These are phyloP conservation scores for Trachops cirrhosus DNA, from an alignment of 2,797 vertebrate genomes.

Conservation along the genomic window DNA sequence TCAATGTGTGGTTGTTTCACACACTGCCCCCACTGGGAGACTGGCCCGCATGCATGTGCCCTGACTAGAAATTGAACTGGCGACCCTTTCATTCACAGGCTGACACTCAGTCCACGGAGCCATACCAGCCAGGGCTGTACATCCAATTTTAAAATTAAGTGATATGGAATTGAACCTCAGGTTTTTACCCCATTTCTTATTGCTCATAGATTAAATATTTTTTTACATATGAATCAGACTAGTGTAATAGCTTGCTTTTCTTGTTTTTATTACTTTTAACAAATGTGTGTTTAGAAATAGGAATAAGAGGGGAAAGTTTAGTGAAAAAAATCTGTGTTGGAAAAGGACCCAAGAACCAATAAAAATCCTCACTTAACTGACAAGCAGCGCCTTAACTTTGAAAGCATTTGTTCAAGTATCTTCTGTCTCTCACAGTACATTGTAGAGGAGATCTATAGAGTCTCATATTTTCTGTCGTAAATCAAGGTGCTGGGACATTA, in stretches of 20 bases:
- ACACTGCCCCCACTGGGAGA: too few relatives aligned
- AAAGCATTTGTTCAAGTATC: neutral
- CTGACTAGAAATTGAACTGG: too few relatives aligned
- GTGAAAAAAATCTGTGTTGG: constrained; percentile 53
- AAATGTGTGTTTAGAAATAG: constrained; percentile 43
- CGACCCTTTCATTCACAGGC: too few relatives aligned
- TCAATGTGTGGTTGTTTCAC: too few relatives aligned
- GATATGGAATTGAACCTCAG: neutral
- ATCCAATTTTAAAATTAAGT: neutral
- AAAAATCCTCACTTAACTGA: constrained; percentile 29
- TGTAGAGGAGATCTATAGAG: neutral
- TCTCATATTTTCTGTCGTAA: constrained; percentile 6
- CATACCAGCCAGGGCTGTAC: too few relatives aligned
- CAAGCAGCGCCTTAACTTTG: constrained; percentile 13
- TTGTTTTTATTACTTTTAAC: constrained; percentile 1
- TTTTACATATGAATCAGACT: neutral
- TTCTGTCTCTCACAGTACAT: neutral
- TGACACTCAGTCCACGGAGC: too few relatives aligned
- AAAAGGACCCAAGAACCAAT: neutral
- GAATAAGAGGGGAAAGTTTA: neutral
- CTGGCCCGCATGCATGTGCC: too few relatives aligned
- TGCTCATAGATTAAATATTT: constrained; percentile 43
- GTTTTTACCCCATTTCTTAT: neutral
- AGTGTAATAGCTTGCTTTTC: constrained; percentile 17
- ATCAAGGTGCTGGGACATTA: constrained; percentile 42